Conservation (phyloP, 2,797 vertebrate species). For the Bradypodion pumilum region DNA sequence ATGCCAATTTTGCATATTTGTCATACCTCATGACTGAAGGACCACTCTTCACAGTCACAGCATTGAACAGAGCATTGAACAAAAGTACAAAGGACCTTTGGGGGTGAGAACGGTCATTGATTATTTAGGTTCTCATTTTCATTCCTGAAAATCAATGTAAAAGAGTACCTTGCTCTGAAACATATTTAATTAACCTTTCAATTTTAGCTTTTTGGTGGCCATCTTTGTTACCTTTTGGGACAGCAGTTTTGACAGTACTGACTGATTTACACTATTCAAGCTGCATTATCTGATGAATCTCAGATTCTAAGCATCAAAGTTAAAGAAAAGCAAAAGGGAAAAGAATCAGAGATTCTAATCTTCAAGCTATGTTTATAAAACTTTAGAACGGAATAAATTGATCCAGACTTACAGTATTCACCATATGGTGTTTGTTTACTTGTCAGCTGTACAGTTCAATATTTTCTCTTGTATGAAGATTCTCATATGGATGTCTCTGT, state of each 20-base stretch:
- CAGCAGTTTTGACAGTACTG: neutral
- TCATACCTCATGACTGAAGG: neutral
- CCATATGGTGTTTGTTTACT: slow-evolving; percentile 13
- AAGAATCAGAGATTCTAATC: slow-evolving; percentile 2
- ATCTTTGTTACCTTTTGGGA: neutral
- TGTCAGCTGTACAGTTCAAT: neutral
- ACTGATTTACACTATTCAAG: neutral
- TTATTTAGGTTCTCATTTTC: neutral
- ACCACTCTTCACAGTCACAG: neutral
- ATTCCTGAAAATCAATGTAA: neutral
- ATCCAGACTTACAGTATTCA: neutral
- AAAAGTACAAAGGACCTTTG: neutral
- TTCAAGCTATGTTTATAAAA: neutral
- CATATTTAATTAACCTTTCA: neutral
- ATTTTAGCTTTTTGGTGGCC: neutral
- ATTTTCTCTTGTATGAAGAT: neutral
- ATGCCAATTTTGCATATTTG: too few relatives aligned
- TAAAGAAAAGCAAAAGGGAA: neutral
- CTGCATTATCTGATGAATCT: neutral
- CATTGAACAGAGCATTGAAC: too few relatives aligned
- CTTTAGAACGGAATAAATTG: neutral
- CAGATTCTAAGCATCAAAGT: neutral
- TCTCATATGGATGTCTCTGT: neutral
- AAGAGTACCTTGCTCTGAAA: neutral
- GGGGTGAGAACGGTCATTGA: too few relatives aligned